These are phyloP conservation scores for Bergia puertoricense DNA, from an alignment of 92 coral and sea anemone genomes.

Conservation along the genomic window DNA sequence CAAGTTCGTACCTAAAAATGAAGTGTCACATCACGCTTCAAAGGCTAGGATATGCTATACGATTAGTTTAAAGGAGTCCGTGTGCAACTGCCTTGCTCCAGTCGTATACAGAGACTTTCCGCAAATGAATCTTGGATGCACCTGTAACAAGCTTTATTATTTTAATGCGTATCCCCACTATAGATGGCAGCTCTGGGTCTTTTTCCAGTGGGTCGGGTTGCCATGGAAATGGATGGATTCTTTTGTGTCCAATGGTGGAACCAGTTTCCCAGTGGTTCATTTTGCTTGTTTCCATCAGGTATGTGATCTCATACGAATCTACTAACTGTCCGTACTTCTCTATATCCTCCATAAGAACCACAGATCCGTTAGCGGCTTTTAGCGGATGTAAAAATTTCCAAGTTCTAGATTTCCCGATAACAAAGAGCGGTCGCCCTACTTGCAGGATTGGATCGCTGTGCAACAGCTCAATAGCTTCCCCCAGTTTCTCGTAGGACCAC, in stretches of 20 bases:
- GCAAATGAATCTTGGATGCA: constrained; percentile 38
- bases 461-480: constrained; percentile 63
- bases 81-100: constrained; percentile 62
- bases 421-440: constrained; percentile 44
- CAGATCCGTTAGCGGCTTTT: constrained; percentile 55
- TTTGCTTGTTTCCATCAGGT: constrained; percentile 40
- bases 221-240: constrained; percentile 77
- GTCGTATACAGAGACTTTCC: constrained; percentile 68
- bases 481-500: constrained; percentile 59
- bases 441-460: constrained; percentile 58
- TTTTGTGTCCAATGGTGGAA: constrained; percentile 74
- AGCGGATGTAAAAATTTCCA: constrained; percentile 43
- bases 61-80: constrained; percentile 21
- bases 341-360: constrained; percentile 78
- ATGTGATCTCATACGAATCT: constrained; percentile 51
- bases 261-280: constrained; percentile 41
- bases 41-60: no score
- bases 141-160: constrained; percentile 58
- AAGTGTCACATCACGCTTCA: no score
- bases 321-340: constrained; percentile 62
- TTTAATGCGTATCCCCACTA: constrained; percentile 55
- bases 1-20: no score
- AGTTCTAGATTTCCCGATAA: constrained; percentile 33
- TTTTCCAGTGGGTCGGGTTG: neutral
- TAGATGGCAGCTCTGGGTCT: neutral